Percentiles rank a stretch among this genome's conserved stretches.
Conservation (phyloP, 2,113 vertebrate species). For the Pelecanus crispus region DNA sequence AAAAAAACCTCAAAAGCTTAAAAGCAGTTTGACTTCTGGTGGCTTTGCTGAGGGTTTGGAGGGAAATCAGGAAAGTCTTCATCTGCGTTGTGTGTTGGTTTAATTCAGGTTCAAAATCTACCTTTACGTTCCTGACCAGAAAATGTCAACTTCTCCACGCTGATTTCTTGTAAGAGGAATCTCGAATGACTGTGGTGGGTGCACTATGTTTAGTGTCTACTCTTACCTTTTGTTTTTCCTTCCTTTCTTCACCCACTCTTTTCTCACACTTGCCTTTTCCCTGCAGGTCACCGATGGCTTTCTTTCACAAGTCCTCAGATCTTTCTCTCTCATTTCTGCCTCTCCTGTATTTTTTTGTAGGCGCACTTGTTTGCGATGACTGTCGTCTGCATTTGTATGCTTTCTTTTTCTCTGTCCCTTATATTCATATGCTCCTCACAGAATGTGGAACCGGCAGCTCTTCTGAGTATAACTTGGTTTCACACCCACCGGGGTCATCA, state of each 20-base stretch:
- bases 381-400: not conserved
- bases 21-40: not conserved
- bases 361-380: not conserved
- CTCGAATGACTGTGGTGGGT: not conserved
- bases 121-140: not conserved
- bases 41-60: not conserved
- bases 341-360: not conserved
- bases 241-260: not conserved
- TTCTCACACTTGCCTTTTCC: not conserved
- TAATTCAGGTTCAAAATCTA: not conserved
- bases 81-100: not conserved
- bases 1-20: not conserved
- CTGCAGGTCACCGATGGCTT: not conserved
- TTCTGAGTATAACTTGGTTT: not conserved
- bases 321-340: not conserved
- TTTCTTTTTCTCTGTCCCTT: not conserved
- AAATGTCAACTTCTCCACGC: fast-evolving
- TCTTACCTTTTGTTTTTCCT: not conserved
- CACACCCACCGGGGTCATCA: not conserved
- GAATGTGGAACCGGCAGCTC: not conserved
- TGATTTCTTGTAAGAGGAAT: not conserved
- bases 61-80: not conserved
- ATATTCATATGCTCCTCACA: not conserved
- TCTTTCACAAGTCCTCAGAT: not conserved
- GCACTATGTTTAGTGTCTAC: not conserved